These are phyloP conservation scores for Fragum fragum DNA, from an alignment of 2,888 invertebrate species.

Conservation along the genomic window DNA sequence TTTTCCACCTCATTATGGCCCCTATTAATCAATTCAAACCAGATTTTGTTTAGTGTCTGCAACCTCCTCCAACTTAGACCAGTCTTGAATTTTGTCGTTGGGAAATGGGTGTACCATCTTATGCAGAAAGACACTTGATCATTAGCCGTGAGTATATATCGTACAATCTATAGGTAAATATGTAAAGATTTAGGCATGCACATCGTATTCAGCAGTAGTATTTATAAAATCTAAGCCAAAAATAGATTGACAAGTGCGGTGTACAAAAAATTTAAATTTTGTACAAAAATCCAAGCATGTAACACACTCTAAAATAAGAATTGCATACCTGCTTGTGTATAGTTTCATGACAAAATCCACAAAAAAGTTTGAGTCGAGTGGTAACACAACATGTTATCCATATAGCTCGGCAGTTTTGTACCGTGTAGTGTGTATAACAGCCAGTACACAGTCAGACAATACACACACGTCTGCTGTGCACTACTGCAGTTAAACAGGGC, in stretches of 20 bases:
- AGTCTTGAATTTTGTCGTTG: background rate
- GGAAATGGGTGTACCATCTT: background rate
- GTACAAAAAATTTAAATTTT: background rate
- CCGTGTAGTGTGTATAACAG: background rate
- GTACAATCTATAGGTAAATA: background rate
- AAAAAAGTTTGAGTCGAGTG: background rate
- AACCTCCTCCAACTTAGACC: background rate
- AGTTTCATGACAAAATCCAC: background rate
- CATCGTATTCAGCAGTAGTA: background rate
- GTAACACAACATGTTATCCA: background rate
- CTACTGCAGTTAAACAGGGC: constrained; percentile 26
- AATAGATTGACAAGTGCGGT: background rate
- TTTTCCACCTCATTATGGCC: too few relatives aligned
- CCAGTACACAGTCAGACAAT: constrained; percentile 23
- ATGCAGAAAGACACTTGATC: background rate
- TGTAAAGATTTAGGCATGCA: background rate
- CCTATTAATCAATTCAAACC: too few relatives aligned
- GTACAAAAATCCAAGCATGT: background rate
- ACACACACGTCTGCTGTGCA: constrained; percentile 33
- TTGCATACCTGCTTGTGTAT: background rate
- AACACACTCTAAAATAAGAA: background rate
- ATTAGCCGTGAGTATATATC: too few relatives aligned
- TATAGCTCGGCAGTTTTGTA: background rate
- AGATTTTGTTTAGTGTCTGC: background rate
- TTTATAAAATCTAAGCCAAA: background rate